These are phyloP conservation scores for Perca schrenkii DNA, from an alignment of 2,113 vertebrate genomes.

Conservation along the genomic window DNA sequence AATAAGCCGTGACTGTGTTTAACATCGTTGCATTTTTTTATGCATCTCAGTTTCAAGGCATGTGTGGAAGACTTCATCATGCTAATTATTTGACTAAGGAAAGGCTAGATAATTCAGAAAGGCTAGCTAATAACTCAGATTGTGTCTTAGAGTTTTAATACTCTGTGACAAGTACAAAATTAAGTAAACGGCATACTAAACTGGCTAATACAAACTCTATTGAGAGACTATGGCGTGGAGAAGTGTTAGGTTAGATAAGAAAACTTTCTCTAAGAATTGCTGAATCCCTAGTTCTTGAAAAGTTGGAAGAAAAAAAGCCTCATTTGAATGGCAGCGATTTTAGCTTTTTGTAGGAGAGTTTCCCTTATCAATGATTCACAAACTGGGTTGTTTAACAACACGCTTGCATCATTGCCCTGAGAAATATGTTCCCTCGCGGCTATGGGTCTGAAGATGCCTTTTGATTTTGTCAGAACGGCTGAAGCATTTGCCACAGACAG, in stretches of 20 bases:
- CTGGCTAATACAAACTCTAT: constrained; percentile 69
- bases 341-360: constrained; percentile 65
- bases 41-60: constrained; percentile 63
- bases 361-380: constrained; percentile 58
- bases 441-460: constrained; percentile 83
- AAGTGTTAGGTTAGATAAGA: constrained; percentile 62
- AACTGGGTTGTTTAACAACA: constrained; percentile 43
- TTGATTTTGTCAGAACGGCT: constrained; percentile 84
- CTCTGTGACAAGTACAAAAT: constrained; percentile 68
- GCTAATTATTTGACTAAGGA: constrained; percentile 65
- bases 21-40: constrained; percentile 55
- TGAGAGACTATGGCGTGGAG: constrained; percentile 54
- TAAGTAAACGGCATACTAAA: constrained; percentile 70
- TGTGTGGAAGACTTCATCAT: constrained; percentile 77
- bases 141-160: constrained; percentile 62
- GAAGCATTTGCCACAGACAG: constrained; percentile 83
- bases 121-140: constrained; percentile 69
- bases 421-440: constrained; percentile 80
- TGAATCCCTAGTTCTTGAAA: constrained; percentile 54
- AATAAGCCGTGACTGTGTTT: constrained; percentile 29
- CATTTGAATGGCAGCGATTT: constrained; percentile 64
- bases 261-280: constrained; percentile 42
- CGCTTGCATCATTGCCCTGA: constrained; percentile 75
- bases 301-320: constrained; percentile 47
- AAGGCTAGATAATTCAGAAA: constrained; percentile 68